A percentile compares a stretch with the other conserved stretches of the same genome.
phyloP scores from a whole-genome alignment of 1,140 invertebrate species.

The Aphaenogaster floridana region DNA sequence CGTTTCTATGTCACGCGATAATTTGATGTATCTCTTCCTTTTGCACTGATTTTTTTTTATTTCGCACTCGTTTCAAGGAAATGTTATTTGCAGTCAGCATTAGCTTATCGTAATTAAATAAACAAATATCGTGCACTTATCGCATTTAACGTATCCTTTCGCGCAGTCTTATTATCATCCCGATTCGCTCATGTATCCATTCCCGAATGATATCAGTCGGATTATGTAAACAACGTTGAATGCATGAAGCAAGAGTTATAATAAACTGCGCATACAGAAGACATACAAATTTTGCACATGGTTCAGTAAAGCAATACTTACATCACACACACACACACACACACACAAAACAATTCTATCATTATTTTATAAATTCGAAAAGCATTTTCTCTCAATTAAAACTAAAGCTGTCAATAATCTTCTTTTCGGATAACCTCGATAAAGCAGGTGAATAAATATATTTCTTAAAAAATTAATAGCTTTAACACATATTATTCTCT shows the following conservation, averaged over 20 bases:
- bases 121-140: conserved; percentile 31
- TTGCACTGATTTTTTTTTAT: background rate
- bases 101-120: conserved; percentile 64
- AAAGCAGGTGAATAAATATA: background rate
- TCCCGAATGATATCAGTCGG: conserved; percentile 33
- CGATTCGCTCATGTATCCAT: conserved; percentile 33
- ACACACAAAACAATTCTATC: background rate
- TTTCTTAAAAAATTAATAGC: conserved; percentile 21
- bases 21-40: conserved; percentile 22
- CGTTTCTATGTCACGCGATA: conserved; percentile 32
- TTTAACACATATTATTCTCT: background rate
- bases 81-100: conserved; percentile 52
- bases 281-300: background rate
- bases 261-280: background rate
- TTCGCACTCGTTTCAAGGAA: conserved; percentile 41
- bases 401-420: background rate
- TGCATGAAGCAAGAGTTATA: background rate
- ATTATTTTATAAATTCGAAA: conserved; percentile 7
- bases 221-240: conserved; percentile 60
- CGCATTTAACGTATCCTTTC: conserved; percentile 29
- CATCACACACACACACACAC: background rate
- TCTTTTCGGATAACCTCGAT: conserved; percentile 26
- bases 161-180: conserved; percentile 33
- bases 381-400: conserved; percentile 23
- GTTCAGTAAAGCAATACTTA: background rate